Evolutionary conservation across 2,888 invertebrate genomes (phyloP), one percentile per base, ranked within the genome.

Genomic region (Celastrina argiolus): DNA sequence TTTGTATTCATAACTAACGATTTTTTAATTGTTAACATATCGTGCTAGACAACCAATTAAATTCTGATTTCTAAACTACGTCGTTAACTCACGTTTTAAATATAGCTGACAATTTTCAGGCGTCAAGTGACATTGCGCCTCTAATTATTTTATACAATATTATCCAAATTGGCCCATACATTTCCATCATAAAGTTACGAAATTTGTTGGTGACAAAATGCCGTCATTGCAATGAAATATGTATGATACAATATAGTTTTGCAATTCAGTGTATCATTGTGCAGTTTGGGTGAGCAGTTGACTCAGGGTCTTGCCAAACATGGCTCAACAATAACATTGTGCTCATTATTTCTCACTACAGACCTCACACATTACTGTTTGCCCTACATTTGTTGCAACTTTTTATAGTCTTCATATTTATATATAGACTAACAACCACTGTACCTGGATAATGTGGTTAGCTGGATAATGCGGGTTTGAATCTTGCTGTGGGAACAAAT

Each of bases 1-100:
- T 71, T 68, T 69, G 63, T 61, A 66, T 65, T 65, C 42, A 36
- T 41, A 42, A 64, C 51, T 34, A 39, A 59, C n/a, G 18, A 71
- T 56, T 31, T 42, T 34, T 59, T 42, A 66, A 66, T 34, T 42
- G 31, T 45, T 34, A 16, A 66, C 41, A 59, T 61, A 39, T 31
- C 56, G 36, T 42, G 56, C 12, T 16, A 36, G 10, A 34, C 59
- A 59, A 59, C 34, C 34, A 22, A 36, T 39, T 14, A 22, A 1
- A 56, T 16, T n/a, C 61, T 22, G 39, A 39, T 61, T 61, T 39
- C 61, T 61, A 36, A 39, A 61, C 22, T 61, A 61, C 18, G 61
- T 39, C 61, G 39, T 22, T 31, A 51, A 22, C 22, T 14, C 61
- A 14, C 18, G 22, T 22, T 61, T 59, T 61, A n/a, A 58, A 31